Conservation (phyloP, 2,113 vertebrate genomes). For the Chaetodon trifascialis region DNA sequence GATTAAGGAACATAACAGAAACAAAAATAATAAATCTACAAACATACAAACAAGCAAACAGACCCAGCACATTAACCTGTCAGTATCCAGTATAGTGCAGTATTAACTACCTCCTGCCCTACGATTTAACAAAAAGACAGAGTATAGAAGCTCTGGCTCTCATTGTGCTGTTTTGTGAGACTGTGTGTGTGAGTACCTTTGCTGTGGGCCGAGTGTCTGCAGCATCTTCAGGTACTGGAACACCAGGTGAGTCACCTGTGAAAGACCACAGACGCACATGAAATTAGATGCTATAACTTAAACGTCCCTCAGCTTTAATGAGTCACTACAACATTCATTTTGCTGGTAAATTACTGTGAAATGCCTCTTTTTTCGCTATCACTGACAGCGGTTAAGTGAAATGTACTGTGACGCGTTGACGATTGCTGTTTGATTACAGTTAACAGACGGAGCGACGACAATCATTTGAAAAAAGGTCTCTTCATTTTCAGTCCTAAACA, state of each 20-base stretch:
- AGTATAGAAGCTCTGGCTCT: neutral
- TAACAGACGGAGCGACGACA: conserved; percentile 18
- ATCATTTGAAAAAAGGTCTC: conserved; percentile 13
- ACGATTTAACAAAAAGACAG: neutral
- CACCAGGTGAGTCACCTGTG: conserved; percentile 92
- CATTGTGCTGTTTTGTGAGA: neutral
- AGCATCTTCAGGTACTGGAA: conserved; percentile 99
- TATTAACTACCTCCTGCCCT: neutral
- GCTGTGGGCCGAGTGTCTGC: conserved; percentile 90
- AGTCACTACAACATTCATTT: neutral
- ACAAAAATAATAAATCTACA: conserved; percentile 26
- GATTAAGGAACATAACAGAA: neutral
- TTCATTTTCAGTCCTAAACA: conserved; percentile 25
- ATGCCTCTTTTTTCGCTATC: neutral
- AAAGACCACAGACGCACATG: conserved; percentile 44
- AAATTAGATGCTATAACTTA: neutral
- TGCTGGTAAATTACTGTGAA: neutral
- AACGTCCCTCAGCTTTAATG: neutral
- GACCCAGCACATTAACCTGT: conserved; percentile 4
- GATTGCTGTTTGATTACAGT: conserved; percentile 24
- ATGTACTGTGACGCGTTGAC: neutral
- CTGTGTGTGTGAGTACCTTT: conserved; percentile 84
- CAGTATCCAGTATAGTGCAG: neutral
- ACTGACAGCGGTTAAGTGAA: conserved; percentile 1
- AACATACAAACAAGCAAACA: conserved; percentile 2